Base-by-base conservation (phyloP, 2,797 vertebrate species). In the Adrianichthys oophorus region DNA sequence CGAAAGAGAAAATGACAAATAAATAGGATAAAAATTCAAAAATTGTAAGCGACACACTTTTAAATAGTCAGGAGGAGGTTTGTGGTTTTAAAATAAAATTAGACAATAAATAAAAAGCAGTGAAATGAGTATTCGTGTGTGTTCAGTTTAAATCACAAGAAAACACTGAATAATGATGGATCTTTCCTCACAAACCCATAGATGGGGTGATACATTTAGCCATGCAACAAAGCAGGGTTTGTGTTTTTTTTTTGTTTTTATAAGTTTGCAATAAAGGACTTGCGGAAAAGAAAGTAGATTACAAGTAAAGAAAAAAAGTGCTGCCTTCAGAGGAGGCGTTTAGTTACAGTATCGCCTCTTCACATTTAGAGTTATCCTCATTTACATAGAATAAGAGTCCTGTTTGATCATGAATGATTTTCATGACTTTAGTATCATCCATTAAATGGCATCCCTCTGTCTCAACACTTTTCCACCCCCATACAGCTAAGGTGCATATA, bases 331-430 rank as follows among this genome's bases (percentile, higher is more conserved):
- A 49, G 16, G 46, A 37, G 26, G 5, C 40, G 3, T 50, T 70
- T 6, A 17, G 57, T 52, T 41, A 19, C 32, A 45, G 23, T 40
- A 65, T 72, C 16, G 48, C 42, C 23, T 52, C 68, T 60, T 55
- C 58, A 72, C 63, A 64, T 68, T n/a, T 71, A 48, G 75, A 59
- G 66, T 79, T 73, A 67, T 58, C 52, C 77, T 56, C 75, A 74
- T 80, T 78, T 78, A 77, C 42, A 80, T 71, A 52, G 16, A 69
- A 41, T 59, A 49, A 73, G 59, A 67, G 71, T 52, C 8, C 47
- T 13, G 65, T 79, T 76, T 83, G 79, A 84, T 71, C 62, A 76
- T 80, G 81, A 86, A 50, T 64, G 82, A 87, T 89, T 82, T 81
- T 79, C 72, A 59, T 59, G 48, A 84, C 63, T 70, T 52, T n/a